These are phyloP conservation scores for Agrotis segetum DNA, from an alignment of 2,888 invertebrate species.

Conservation along the genomic window DNA sequence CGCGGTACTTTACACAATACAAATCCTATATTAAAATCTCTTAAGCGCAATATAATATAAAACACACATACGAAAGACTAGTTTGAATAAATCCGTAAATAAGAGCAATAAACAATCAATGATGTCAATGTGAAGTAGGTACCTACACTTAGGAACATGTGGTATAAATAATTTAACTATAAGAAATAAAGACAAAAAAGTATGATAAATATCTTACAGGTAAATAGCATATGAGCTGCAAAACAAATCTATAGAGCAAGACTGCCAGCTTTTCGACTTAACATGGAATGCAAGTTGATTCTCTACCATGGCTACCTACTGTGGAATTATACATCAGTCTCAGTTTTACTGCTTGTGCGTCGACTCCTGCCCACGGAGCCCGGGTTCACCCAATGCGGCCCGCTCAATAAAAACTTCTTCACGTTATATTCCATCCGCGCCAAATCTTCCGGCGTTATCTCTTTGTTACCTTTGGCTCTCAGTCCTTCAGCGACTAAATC, in stretches of 20 bases:
- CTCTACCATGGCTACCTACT: constrained; percentile 72
- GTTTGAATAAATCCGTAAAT: constrained; percentile 68
- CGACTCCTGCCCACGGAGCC: constrained; percentile 80
- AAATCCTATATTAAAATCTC: constrained; percentile 49
- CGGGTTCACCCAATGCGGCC: constrained; percentile 84
- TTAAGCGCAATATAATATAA: constrained; percentile 47
- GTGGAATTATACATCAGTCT: constrained; percentile 89
- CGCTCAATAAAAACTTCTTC: constrained; percentile 93
- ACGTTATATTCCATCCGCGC: constrained; percentile 95
- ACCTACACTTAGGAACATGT: constrained; percentile 67
- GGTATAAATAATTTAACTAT: constrained; percentile 27
- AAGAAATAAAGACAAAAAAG: constrained; percentile 11
- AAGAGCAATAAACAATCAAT: constrained; percentile 51
- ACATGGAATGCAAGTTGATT: constrained; percentile 61
- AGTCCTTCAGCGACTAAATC: constrained; percentile 77
- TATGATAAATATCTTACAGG: constrained; percentile 9
- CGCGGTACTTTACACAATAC: constrained; percentile 43
- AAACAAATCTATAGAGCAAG: constrained; percentile 52
- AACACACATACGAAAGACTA: constrained; percentile 69
- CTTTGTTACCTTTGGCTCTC: constrained; percentile 80
- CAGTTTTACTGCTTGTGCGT: constrained; percentile 90
- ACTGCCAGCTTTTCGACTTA: constrained; percentile 61
- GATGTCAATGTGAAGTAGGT: constrained; percentile 43
- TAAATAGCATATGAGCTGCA: constrained; percentile 42
- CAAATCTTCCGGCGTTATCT: constrained; percentile 91